Evolutionary conservation across 2,888 invertebrate species (phyloP).

Genomic region (Brachylomia viminalis): DNA sequence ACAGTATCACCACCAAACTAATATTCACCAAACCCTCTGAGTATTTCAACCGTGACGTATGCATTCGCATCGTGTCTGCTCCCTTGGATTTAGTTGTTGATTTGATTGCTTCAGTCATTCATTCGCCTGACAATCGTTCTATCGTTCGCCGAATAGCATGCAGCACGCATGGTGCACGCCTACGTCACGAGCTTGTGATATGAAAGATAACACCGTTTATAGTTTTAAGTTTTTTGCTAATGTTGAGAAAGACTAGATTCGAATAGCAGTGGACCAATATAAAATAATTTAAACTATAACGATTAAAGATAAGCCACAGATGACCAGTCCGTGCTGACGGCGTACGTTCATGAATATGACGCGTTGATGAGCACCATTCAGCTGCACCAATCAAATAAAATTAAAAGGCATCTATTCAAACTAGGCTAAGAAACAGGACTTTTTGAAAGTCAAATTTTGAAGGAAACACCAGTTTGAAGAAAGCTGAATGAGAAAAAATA

Average conservation of each 20-base stretch:
- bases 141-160: slow-evolving; percentile 53
- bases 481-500: too few relatives aligned
- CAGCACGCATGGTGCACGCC: slow-evolving; percentile 40
- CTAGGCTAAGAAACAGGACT: too few relatives aligned
- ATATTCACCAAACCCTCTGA: slow-evolving; percentile 5
- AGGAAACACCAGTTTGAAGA: too few relatives aligned
- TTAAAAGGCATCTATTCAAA: too few relatives aligned
- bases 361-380: too few relatives aligned
- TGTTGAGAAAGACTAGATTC: neutral
- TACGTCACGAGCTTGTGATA: slow-evolving; percentile 15
- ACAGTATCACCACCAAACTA: slow-evolving; percentile 2
- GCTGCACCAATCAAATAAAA: too few relatives aligned
- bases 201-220: neutral
- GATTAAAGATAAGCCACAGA: too few relatives aligned
- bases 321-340: too few relatives aligned
- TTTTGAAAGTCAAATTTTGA: too few relatives aligned
- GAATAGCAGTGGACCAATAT: neutral
- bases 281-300: too few relatives aligned
- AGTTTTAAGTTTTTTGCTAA: neutral
- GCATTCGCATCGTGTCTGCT: slow-evolving; percentile 32
- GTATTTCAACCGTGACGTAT: slow-evolving; percentile 31
- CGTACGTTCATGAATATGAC: too few relatives aligned
- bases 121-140: slow-evolving; percentile 54
- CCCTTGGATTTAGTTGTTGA: slow-evolving; percentile 54
- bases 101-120: slow-evolving; percentile 56